Evolutionary conservation across 1,140 invertebrate genomes (phyloP).

Genomic region (Drosophila tristis): DNA sequence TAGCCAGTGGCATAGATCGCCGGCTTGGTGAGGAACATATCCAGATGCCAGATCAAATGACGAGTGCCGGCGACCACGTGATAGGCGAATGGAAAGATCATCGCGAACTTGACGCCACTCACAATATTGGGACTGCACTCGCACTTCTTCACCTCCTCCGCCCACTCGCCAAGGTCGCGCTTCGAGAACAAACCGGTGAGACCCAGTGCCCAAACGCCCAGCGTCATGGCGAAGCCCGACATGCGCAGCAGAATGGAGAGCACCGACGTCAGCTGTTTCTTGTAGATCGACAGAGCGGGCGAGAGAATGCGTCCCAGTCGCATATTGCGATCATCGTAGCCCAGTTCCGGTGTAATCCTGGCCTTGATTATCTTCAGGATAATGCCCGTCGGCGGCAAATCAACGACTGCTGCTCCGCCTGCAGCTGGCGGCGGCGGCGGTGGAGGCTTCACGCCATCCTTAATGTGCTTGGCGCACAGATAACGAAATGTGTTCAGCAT

Average conservation of each 20-base stretch:
- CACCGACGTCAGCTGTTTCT: slow-evolving; percentile 89
- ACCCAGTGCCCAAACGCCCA: slow-evolving; percentile 85
- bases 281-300: slow-evolving; percentile 94
- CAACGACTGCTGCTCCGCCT: neutral
- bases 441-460: neutral
- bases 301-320: slow-evolving; percentile 90
- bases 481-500: neutral
- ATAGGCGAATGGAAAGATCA: slow-evolving; percentile 88
- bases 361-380: slow-evolving; percentile 36
- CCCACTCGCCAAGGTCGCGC: slow-evolving; percentile 85
- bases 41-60: slow-evolving; percentile 89
- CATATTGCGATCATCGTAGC: slow-evolving; percentile 88
- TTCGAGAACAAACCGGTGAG: slow-evolving; percentile 84
- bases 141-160: slow-evolving; percentile 85
- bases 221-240: slow-evolving; percentile 87
- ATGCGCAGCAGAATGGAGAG: slow-evolving; percentile 92
- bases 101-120: slow-evolving; percentile 84
- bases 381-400: slow-evolving; percentile 10
- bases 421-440: too few species aligned
- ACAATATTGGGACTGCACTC: slow-evolving; percentile 84
- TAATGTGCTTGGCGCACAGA: neutral
- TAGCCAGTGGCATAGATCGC: slow-evolving; percentile 89
- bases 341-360: slow-evolving; percentile 48
- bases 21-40: slow-evolving; percentile 88
- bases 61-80: slow-evolving; percentile 89